A percentile compares a stretch with the other conserved stretches of the same genome.
These are phyloP conservation scores for Patella ulyssiponensis DNA, from an alignment of 2,888 invertebrate genomes.

Conservation along the genomic window DNA sequence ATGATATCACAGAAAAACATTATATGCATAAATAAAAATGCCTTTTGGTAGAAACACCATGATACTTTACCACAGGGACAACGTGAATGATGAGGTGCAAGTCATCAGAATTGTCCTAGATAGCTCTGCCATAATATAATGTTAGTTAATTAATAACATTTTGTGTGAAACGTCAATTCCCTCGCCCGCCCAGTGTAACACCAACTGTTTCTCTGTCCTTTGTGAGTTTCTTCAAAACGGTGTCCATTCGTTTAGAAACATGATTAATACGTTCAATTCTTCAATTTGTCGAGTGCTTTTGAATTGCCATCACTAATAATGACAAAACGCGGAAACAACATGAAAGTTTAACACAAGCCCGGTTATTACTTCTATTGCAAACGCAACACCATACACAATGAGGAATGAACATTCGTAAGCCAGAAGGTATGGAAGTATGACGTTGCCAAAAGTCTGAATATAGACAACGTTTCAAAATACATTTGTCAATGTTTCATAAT, in stretches of 20 bases:
- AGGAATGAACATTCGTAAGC: conserved; percentile 18
- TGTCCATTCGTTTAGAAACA: conserved; percentile 31
- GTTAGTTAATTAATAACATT: conserved; percentile 12
- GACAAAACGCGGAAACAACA: conserved; percentile 12
- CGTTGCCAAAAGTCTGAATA: no score
- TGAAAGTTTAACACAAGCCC: conserved; percentile 14
- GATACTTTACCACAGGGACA: conserved; percentile 18
- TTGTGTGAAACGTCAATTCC: conserved; percentile 12
- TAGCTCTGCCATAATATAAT: conserved; percentile 20
- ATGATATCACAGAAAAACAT: neutral
- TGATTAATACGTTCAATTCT: neutral
- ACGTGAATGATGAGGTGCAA: conserved; percentile 16
- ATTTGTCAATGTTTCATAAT: no score
- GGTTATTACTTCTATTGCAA: conserved; percentile 11
- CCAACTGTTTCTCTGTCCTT: conserved; percentile 3
- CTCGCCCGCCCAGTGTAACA: conserved; percentile 20
- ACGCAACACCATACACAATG: conserved; percentile 12
- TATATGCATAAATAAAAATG: neutral
- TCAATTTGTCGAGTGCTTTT: neutral
- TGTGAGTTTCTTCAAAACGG: conserved; percentile 23
- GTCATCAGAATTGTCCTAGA: neutral
- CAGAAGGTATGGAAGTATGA: neutral
- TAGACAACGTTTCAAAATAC: no score
- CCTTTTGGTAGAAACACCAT: conserved; percentile 19
- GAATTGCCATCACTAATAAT: neutral